Evolutionary conservation across 2,797 vertebrate species (phyloP).

Genomic region (Tympanoctomys barrerae): DNA sequence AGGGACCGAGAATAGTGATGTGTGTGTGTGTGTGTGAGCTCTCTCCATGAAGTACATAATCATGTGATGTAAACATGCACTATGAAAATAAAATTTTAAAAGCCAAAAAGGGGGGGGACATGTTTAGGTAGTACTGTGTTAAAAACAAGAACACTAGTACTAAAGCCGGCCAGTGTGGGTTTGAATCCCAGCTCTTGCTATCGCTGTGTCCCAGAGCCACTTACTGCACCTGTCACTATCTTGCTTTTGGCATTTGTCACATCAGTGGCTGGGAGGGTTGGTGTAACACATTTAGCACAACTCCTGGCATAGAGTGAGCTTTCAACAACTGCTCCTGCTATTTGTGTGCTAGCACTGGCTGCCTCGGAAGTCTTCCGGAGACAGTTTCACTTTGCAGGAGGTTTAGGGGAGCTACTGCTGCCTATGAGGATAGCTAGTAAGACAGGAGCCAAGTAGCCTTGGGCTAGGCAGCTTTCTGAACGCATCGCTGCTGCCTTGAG

Average conservation of each 20-base stretch:
- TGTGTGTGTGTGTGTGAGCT: neutral
- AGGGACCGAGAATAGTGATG: neutral
- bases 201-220: neutral
- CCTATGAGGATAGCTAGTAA: neutral
- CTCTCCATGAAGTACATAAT: neutral
- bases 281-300: neutral
- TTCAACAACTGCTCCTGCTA: neutral
- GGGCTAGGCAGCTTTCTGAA: neutral
- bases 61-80: neutral
- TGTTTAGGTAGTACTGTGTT: neutral
- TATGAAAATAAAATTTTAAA: neutral
- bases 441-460: neutral
- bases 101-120: neutral
- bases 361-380: neutral
- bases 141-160: neutral
- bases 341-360: neutral
- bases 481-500: neutral
- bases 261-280: neutral
- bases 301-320: neutral
- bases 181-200: neutral
- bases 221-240: neutral
- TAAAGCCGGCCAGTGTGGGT: neutral
- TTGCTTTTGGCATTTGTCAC: slow-evolving; percentile 20
- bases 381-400: neutral
- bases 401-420: neutral